Evolutionary conservation across 2,888 invertebrate species (phyloP).

Genomic region (Parnassius smintheus): DNA sequence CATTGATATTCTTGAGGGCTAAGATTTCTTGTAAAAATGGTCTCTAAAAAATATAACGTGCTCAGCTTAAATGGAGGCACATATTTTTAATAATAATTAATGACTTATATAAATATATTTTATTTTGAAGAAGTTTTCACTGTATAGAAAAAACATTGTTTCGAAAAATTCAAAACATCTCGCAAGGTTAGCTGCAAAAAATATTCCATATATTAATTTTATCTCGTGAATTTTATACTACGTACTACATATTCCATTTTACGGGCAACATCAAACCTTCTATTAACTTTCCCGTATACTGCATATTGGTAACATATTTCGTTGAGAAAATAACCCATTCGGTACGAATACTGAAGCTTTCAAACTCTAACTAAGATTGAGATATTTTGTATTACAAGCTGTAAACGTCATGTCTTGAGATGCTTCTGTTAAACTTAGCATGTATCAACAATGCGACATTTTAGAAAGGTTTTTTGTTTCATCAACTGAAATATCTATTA

Average conservation of each 20-base stretch:
- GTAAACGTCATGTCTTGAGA: too few relatives aligned
- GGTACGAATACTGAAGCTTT: not conserved
- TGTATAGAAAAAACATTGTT: not conserved
- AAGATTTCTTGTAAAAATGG: too few relatives aligned
- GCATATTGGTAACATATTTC: constrained; percentile 25
- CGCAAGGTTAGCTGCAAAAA: not conserved
- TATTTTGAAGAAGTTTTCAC: too few relatives aligned
- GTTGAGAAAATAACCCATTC: constrained; percentile 13
- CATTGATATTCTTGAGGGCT: too few relatives aligned
- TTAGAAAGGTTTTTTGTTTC: too few relatives aligned
- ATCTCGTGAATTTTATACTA: constrained; percentile 3
- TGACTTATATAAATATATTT: too few relatives aligned
- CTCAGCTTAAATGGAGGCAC: too few relatives aligned
- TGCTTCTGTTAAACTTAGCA: too few relatives aligned
- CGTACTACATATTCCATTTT: constrained; percentile 6
- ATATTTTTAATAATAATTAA: too few relatives aligned
- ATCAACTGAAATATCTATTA: too few relatives aligned
- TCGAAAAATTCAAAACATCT: not conserved
- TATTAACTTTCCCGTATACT: constrained; percentile 14
- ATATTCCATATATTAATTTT: not conserved
- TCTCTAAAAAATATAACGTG: too few relatives aligned
- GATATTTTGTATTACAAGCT: not conserved
- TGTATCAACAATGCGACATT: too few relatives aligned
- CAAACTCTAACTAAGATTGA: not conserved
- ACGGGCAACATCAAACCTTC: constrained; percentile 1